A percentile compares a stretch with the other conserved stretches of the same genome.
phyloP scores from a whole-genome alignment of 2,888 invertebrate species.

The Lasius fuliginosus region DNA sequence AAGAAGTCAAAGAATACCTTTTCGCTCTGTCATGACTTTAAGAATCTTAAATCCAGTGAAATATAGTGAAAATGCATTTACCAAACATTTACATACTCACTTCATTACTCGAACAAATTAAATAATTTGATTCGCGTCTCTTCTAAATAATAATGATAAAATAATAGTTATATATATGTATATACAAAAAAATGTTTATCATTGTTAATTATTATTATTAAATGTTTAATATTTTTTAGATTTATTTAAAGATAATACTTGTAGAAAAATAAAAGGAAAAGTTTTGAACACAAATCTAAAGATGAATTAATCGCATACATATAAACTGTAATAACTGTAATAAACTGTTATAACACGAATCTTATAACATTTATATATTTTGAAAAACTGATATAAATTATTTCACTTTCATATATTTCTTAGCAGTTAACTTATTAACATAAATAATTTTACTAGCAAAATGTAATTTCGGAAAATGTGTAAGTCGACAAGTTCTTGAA shows the following conservation, averaged over 20 bases:
- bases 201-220: too few relatives aligned
- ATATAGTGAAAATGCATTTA: background rate
- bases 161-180: background rate
- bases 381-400: background rate
- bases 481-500: constrained; percentile 32
- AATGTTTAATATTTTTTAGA: background rate
- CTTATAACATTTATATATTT: background rate
- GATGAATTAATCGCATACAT: background rate
- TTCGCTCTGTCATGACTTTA: constrained; percentile 10
- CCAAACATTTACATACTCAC: background rate
- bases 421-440: background rate
- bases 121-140: background rate
- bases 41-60: background rate
- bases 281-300: background rate
- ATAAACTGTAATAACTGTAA: background rate
- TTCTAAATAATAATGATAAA: background rate
- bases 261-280: background rate
- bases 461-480: background rate
- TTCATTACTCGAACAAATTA: background rate
- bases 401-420: background rate
- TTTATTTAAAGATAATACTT: background rate
- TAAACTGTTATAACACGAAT: background rate
- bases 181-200: too few relatives aligned
- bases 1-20: constrained; percentile 24
- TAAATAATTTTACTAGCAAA: background rate